phyloP scores from a whole-genome alignment of 2,113 vertebrate genomes.

The Mormyrus iriodes region DNA sequence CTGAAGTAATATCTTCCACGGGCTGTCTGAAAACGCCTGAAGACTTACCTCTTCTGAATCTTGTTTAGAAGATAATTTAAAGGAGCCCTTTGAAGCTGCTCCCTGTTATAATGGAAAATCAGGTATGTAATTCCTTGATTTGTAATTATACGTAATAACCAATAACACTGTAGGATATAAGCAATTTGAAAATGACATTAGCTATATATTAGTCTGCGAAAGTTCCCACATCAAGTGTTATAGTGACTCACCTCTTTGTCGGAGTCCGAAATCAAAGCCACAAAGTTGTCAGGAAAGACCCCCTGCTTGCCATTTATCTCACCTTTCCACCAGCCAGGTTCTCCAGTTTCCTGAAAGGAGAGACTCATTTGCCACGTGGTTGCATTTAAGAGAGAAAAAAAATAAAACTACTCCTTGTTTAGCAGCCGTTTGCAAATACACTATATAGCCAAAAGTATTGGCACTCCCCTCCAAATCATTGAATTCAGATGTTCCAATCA shows the following conservation, averaged over 20 bases:
- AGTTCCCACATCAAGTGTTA: neutral
- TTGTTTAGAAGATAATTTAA: constrained; percentile 50
- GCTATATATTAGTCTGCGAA: neutral
- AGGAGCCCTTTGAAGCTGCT: constrained; percentile 43
- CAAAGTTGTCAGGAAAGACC: constrained; percentile 90
- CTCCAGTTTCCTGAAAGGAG: constrained; percentile 77
- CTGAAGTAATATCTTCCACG: neutral
- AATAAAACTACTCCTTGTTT: neutral
- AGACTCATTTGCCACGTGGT: neutral
- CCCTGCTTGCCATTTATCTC: constrained; percentile 80
- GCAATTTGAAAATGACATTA: neutral
- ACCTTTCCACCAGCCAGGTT: constrained; percentile 89
- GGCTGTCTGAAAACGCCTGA: neutral
- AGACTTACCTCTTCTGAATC: constrained; percentile 60
- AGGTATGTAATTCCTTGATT: neutral
- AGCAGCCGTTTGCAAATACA: neutral
- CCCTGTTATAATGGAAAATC: constrained; percentile 38
- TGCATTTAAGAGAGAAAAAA: constrained; percentile 8
- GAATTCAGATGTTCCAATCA: too few relatives aligned
- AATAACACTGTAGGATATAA: neutral
- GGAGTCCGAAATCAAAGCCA: constrained; percentile 65
- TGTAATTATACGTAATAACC: neutral
- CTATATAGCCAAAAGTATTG: too few relatives aligned
- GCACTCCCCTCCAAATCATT: too few relatives aligned
- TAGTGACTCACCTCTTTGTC: constrained; percentile 78